Base-by-base conservation (phyloP, 1,140 invertebrate genomes). In the Brachionus angularis region DNA sequence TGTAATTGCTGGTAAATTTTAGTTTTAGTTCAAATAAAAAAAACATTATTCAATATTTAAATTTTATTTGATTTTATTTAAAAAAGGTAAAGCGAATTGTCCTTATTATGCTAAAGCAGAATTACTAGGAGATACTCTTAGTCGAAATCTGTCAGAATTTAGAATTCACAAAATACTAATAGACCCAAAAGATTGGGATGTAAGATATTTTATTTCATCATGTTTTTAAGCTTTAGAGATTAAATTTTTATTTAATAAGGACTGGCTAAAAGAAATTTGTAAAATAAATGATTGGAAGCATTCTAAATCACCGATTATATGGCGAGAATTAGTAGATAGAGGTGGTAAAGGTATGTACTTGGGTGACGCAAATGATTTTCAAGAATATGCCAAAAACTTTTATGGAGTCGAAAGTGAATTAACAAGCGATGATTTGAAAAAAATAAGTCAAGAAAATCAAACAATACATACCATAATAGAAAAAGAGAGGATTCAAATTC, bases 321-420 rank as follows among this genome's bases (percentile, higher is more conserved):
- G 81, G 81, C 64, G 81, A 23, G 81, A 82, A 72, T 50, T 82
- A 49, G 76, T 82, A 16, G 79, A 82, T 64, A 72, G 79, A 21
- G 81, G 81, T 23, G 80, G 81, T 2, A 81, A 81, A 73, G 79
- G 79, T n/a, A 76, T 80, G n/a, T 74, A 82, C 5, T 79, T 82
- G 53, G 81, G 81, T 39, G 79, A 77, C 31, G 76, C 78, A 1
- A 81, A 81, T 75, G 81, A 81, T 34, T 82, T 81, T 53, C 79
- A 82, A 71, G 80, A 81, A 73, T 82, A 81, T 75, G 77, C 76
- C 3, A 34, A 76, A 39, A 78, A 75, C 7, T 81, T 82, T 73
- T 82, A 82, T 74, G 77, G 78, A 16, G 53, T 80, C 1, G 73
- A 76, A 61, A 80, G 79, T 25, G 61, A 75, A n/a, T 72, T 79